Evolutionary conservation across 2,797 vertebrate genomes (phyloP), one percentile per base, ranked within the genome.

Genomic region (Remorina albescens): DNA sequence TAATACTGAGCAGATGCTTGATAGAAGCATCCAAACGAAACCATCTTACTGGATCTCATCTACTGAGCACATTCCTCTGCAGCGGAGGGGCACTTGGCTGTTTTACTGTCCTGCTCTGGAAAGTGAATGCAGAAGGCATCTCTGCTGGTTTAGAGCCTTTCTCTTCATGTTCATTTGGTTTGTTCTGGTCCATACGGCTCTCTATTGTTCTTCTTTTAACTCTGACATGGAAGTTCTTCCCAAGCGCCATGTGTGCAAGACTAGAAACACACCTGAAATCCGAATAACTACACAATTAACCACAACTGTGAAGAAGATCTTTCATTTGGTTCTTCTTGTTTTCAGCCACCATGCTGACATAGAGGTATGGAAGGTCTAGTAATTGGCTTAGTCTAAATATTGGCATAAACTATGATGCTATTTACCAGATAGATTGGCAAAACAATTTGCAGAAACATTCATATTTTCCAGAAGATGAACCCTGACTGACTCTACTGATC

Each of bases 91-190:
- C 60, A 47, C 41, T 60, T 41, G 9, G 13, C 55, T 71, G 80
- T 58, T 61, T 67, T 66, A 53, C 65, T 56, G 53, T 18, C 65
- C 54, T 74, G 57, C 54, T 16, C 15, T 21, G 23, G 26, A 42
- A 78, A 84, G 49, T 75, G 80, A 81, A 83, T 1, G 54, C 87
- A 89, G 87, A 86, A 80, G 84, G 77, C 65, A 10, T 16, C n/a
- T 28, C 74, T 28, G 78, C 65, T 55, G 64, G 51, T 67, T 64
- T 60, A 56, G 23, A 21, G 57, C 18, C 18, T 42, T 67, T 79
- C 51, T 32, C 67, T 47, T 83, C 54, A 57, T 11, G 53, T 44
- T 76, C 76, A 63, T 82, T 83, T 72, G 61, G 9, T 53, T 60
- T 21, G 13, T 44, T 78, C 32, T n/a, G 69, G 16, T 81, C 82